These are phyloP conservation scores for Monarcha castaneiventris DNA, from an alignment of 2,113 vertebrate genomes.

Conservation along the genomic window DNA sequence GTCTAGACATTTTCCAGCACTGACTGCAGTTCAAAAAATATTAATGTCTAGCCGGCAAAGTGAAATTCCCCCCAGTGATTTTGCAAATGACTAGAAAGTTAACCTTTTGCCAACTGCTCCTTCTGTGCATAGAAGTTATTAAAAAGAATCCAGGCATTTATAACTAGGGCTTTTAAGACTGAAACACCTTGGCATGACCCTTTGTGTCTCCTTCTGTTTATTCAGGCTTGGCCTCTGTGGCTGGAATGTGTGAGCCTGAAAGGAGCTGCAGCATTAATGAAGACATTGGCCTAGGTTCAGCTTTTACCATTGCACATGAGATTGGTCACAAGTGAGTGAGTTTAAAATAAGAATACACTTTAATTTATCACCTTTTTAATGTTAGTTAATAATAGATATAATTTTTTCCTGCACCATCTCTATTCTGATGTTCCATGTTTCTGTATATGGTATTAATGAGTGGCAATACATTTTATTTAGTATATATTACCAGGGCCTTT, in stretches of 20 bases:
- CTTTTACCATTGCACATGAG: slow-evolving; percentile 99
- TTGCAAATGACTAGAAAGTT: slow-evolving; percentile 84
- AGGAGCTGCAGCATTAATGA: slow-evolving; percentile 99
- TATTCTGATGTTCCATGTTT: slow-evolving; percentile 24
- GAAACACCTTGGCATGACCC: slow-evolving; percentile 85
- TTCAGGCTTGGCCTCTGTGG: slow-evolving; percentile 96
- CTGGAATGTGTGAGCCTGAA: slow-evolving; percentile 99
- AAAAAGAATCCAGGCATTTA: slow-evolving; percentile 84
- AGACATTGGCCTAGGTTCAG: slow-evolving; percentile 97
- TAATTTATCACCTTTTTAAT: slow-evolving; percentile 56
- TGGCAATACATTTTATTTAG: background rate
- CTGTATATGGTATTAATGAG: background rate
- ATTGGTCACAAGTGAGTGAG: slow-evolving; percentile 99
- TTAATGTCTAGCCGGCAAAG: slow-evolving; percentile 84
- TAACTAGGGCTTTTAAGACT: slow-evolving; percentile 78
- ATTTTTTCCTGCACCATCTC: slow-evolving; percentile 19
- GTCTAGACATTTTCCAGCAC: slow-evolving; percentile 94
- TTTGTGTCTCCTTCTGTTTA: slow-evolving; percentile 84
- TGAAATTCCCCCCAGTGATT: slow-evolving; percentile 84
- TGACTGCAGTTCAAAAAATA: slow-evolving; percentile 84
- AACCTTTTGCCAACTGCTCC: slow-evolving; percentile 83
- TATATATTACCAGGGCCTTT: background rate
- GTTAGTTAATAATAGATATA: slow-evolving; percentile 33
- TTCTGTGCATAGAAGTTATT: slow-evolving; percentile 81
- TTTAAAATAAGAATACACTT: slow-evolving; percentile 72